Evolutionary conservation across 2,888 invertebrate genomes (phyloP).

Genomic region (Protophormia terraenovae): DNA sequence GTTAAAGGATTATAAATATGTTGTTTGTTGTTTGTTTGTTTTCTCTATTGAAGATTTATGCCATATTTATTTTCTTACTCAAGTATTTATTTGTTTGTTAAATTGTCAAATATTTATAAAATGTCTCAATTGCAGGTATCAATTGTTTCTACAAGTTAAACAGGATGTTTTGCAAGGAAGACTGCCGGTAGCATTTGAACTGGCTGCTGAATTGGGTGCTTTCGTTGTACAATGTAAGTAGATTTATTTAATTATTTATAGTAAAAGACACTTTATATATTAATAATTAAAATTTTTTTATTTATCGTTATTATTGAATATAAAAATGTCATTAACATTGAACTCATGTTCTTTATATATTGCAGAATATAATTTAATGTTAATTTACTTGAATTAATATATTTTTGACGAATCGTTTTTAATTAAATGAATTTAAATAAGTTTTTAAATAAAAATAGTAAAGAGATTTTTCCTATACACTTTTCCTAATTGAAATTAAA

Average conservation of each 20-base stretch:
- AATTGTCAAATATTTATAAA: slow-evolving; percentile 46
- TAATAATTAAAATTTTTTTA: too few relatives aligned
- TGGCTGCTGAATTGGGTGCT: slow-evolving; percentile 95
- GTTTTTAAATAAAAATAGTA: too few relatives aligned
- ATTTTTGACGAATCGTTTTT: too few relatives aligned
- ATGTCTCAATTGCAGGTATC: slow-evolving; percentile 87
- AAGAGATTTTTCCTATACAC: too few relatives aligned
- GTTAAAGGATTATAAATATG: slow-evolving; percentile 21
- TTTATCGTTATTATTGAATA: too few relatives aligned
- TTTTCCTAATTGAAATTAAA: too few relatives aligned
- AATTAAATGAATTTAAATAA: too few relatives aligned
- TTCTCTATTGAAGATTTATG: not conserved
- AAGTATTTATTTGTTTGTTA: slow-evolving; percentile 35
- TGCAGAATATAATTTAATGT: too few relatives aligned
- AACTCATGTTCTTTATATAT: too few relatives aligned
- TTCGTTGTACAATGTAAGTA: slow-evolving; percentile 97
- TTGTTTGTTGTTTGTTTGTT: not conserved
- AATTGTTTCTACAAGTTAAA: slow-evolving; percentile 97
- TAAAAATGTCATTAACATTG: too few relatives aligned
- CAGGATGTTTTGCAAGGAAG: slow-evolving; percentile 97
- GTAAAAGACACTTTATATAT: too few relatives aligned
- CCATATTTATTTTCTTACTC: not conserved
- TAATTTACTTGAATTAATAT: too few relatives aligned
- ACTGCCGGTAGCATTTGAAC: slow-evolving; percentile 93
- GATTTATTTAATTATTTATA: not conserved